Evolutionary conservation across 2,113 vertebrate genomes (phyloP).

Genomic region (Podarcis muralis): DNA sequence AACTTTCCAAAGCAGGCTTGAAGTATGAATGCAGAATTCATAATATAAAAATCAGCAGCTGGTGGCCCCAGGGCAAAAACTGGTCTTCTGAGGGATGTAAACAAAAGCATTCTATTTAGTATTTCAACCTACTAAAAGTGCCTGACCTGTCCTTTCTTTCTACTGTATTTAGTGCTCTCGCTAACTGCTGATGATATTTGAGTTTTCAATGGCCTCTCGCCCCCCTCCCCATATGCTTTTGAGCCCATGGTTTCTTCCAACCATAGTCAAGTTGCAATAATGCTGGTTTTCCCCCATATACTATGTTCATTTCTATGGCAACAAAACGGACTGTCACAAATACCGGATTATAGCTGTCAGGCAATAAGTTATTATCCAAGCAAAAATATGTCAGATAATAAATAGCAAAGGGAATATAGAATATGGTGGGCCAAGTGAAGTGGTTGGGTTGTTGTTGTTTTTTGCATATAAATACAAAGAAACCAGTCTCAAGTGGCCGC

Average conservation of each 20-base stretch:
- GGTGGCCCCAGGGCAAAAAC: neutral
- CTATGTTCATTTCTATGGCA: neutral
- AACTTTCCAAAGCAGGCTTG: neutral
- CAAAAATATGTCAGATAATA: constrained; percentile 29
- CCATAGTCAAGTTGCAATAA: constrained; percentile 5
- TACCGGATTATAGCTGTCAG: constrained; percentile 20
- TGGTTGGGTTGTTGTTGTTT: neutral
- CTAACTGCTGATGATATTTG: neutral
- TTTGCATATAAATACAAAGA: constrained; percentile 13
- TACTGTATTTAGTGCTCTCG: neutral
- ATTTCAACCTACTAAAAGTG: neutral
- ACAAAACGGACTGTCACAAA: constrained; percentile 35
- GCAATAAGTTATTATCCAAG: constrained; percentile 34
- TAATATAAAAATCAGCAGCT: neutral
- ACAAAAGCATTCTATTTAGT: neutral
- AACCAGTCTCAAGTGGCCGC: neutral
- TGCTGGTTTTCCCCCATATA: neutral
- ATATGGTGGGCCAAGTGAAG: constrained; percentile 10
- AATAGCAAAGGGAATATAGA: constrained; percentile 36
- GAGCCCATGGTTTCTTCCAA: constrained; percentile 10
- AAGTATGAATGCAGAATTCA: neutral
- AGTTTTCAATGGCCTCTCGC: neutral
- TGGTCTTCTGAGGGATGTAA: neutral
- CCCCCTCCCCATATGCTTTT: neutral
- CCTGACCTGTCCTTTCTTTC: neutral